Evolutionary conservation across 1,140 invertebrate species (phyloP).

Genomic region (Lordiphosa clarofinis): DNA sequence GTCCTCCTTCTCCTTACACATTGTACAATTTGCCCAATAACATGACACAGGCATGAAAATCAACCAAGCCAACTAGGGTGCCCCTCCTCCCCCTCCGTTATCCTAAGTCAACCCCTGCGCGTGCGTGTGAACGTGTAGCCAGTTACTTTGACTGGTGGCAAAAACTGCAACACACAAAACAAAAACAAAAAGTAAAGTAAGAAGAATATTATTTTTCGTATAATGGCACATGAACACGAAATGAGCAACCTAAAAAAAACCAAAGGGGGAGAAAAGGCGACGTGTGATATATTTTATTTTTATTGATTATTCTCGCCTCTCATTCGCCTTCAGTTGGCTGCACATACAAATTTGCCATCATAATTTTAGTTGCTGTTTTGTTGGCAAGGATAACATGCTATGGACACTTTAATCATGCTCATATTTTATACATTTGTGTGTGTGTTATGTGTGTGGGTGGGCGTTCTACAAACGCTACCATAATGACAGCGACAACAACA

Average conservation of each 20-base stretch:
- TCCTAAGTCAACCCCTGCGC: conserved; percentile 54
- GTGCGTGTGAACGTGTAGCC: conserved; percentile 46
- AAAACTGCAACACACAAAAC: conserved; percentile 26
- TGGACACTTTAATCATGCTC: conserved; percentile 71
- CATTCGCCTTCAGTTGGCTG: conserved; percentile 6
- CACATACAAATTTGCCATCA: conserved; percentile 58
- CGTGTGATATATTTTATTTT: conserved; percentile 77
- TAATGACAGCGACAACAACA: conserved; percentile 52
- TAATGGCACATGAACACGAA: conserved; percentile 77
- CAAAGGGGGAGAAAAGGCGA: conserved; percentile 19
- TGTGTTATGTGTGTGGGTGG: conserved; percentile 15
- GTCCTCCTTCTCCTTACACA: conserved; percentile 9
- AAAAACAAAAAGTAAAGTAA: conserved; percentile 12
- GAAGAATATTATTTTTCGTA: conserved; percentile 74
- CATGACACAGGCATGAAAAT: conserved; percentile 66
- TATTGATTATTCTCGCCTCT: conserved; percentile 65
- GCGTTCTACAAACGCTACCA: conserved; percentile 47
- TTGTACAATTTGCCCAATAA: conserved; percentile 76
- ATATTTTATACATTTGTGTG: conserved; percentile 63
- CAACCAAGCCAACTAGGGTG: conserved; percentile 62
- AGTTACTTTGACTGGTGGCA: conserved; percentile 60
- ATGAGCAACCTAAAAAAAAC: conserved; percentile 50
- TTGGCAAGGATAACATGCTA: conserved; percentile 52
- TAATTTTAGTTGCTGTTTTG: conserved; percentile 36
- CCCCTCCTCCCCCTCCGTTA: conserved; percentile 11